These are phyloP conservation scores for Parauchenoglanis ngamensis DNA, from an alignment of 2,797 vertebrate genomes.

Conservation along the genomic window DNA sequence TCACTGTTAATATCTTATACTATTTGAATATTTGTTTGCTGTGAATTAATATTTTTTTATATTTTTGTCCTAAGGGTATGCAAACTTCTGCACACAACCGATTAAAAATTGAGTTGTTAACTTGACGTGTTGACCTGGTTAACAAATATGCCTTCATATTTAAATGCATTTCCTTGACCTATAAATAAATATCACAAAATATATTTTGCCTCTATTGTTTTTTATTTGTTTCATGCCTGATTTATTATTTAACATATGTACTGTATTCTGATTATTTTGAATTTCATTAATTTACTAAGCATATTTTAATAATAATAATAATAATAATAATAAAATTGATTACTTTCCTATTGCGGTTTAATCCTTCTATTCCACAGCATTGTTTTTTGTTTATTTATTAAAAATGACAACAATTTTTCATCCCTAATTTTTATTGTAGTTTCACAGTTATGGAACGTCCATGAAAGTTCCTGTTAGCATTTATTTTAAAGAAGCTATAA, in stretches of 20 bases:
- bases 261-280: background rate
- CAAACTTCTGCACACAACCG: background rate
- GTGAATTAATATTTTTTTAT: no score
- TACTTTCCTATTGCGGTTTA: background rate
- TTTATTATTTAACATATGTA: background rate
- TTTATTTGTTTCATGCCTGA: background rate
- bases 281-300: background rate
- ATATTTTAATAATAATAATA: no score
- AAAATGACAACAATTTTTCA: background rate
- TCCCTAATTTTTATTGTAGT: background rate
- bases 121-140: background rate
- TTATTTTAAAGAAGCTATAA: background rate
- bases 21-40: background rate
- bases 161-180: conserved; percentile 33
- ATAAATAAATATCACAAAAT: conserved; percentile 30
- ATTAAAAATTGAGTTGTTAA: background rate
- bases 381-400: background rate
- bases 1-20: background rate
- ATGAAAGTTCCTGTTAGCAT: background rate
- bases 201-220: background rate
- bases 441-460: background rate
- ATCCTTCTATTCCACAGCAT: background rate
- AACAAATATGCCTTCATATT: conserved; percentile 18
- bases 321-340: background rate
- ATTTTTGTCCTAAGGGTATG: conserved; percentile 1